Evolutionary conservation across 2,797 vertebrate genomes (phyloP).

Genomic region (Mustela erminea): DNA sequence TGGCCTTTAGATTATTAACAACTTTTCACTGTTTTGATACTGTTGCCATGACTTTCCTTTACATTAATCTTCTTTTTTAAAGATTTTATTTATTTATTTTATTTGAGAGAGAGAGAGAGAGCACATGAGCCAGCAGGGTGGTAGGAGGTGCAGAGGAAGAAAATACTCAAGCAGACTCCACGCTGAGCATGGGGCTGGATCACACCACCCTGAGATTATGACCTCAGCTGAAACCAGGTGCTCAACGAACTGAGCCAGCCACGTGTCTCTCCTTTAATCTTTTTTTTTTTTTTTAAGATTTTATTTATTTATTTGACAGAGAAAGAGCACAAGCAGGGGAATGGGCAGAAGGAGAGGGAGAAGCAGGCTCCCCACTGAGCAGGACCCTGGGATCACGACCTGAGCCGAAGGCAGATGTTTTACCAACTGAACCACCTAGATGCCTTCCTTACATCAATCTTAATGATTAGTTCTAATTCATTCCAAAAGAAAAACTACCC

Average conservation of each 20-base stretch:
- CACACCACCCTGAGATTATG: no score
- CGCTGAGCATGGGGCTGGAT: not conserved
- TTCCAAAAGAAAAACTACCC: not conserved
- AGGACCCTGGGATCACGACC: not conserved
- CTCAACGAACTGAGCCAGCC: no score
- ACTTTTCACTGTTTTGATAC: not conserved
- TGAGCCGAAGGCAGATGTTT: not conserved
- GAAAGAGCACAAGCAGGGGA: no score
- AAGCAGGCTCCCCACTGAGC: no score
- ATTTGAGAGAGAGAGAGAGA: not conserved
- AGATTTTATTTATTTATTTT: not conserved
- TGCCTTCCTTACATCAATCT: not conserved
- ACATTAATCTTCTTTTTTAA: not conserved
- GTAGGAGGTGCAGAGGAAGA: not conserved
- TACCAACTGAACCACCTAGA: not conserved
- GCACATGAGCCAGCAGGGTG: not conserved
- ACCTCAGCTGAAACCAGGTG: no score
- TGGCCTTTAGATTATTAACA: not conserved
- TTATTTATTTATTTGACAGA: no score
- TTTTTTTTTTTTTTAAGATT: no score
- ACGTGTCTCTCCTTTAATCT: no score
- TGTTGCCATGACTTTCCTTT: not conserved
- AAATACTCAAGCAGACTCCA: not conserved
- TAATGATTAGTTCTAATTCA: slow-evolving; percentile 5
- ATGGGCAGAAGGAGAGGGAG: no score